Conservation (phyloP, 2,797 vertebrate species). For the Spea hammondii region DNA sequence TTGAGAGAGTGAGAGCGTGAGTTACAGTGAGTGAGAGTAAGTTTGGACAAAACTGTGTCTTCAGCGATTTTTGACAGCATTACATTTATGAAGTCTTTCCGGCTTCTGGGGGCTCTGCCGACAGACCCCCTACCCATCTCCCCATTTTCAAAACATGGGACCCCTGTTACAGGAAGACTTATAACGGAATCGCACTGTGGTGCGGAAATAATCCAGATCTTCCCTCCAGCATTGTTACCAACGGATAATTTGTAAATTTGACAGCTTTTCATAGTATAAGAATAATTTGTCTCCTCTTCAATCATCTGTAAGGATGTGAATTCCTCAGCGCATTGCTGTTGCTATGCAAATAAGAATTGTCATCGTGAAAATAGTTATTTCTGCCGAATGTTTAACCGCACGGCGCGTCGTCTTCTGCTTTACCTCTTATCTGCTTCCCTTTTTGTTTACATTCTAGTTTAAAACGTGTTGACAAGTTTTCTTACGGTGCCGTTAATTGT, state of each 20-base stretch:
- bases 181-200: too few species aligned
- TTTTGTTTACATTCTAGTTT: neutral
- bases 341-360: neutral
- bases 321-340: neutral
- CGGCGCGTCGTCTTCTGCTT: neutral
- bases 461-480: slow-evolving; percentile 14
- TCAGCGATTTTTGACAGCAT: too few species aligned
- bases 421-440: neutral
- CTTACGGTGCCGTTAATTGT: neutral
- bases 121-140: too few species aligned
- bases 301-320: neutral
- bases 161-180: too few species aligned
- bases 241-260: neutral
- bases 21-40: too few species aligned
- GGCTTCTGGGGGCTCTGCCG: too few species aligned
- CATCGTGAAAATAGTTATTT: neutral
- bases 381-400: neutral
- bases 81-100: too few species aligned
- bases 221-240: neutral
- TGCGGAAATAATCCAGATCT: too few species aligned
- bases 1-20: too few species aligned
- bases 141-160: too few species aligned
- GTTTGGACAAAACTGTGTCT: too few species aligned
- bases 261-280: neutral
- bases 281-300: neutral